Conservation (phyloP, 2,113 vertebrate genomes). For the Tylochromis polylepis region DNA sequence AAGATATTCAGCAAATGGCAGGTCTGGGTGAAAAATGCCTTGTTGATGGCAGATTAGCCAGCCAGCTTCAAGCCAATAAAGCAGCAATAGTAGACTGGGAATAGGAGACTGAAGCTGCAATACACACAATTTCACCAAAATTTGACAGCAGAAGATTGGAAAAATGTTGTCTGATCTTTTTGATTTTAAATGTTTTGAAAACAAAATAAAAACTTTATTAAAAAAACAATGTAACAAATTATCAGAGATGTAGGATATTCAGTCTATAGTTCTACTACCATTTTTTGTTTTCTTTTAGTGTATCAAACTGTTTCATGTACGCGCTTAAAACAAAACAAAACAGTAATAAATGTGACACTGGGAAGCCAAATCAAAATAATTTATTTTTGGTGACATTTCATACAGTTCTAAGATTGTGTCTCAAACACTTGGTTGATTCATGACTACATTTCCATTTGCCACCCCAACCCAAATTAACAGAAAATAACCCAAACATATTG, state of each 20-base stretch:
- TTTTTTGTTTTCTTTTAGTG: not conserved
- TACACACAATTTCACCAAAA: not conserved
- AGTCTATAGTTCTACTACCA: not conserved
- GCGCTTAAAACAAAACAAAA: not conserved
- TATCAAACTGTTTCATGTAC: rapidly evolving
- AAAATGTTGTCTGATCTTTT: not conserved
- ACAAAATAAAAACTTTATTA: rapidly evolving
- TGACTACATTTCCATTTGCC: conserved; percentile 69
- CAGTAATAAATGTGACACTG: conserved; percentile 32
- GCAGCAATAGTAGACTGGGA: too few relatives aligned
- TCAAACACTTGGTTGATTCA: conserved; percentile 74
- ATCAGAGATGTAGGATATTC: not conserved
- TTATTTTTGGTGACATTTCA: conserved; percentile 80
- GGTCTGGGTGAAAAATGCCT: rapidly evolving
- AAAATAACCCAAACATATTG: conserved; percentile 65
- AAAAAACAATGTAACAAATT: not conserved
- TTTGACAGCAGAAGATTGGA: not conserved
- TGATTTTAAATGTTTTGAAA: not conserved
- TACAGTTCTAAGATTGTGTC: conserved; percentile 78
- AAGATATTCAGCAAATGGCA: rapidly evolving
- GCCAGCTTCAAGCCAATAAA: rapidly evolving
- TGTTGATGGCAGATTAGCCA: not conserved
- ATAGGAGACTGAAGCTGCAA: not conserved
- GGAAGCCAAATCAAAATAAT: conserved; percentile 80
- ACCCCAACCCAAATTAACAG: conserved; percentile 69